Evolutionary conservation across 2,113 vertebrate genomes (phyloP).

Genomic region (Ammospiza nelsoni): DNA sequence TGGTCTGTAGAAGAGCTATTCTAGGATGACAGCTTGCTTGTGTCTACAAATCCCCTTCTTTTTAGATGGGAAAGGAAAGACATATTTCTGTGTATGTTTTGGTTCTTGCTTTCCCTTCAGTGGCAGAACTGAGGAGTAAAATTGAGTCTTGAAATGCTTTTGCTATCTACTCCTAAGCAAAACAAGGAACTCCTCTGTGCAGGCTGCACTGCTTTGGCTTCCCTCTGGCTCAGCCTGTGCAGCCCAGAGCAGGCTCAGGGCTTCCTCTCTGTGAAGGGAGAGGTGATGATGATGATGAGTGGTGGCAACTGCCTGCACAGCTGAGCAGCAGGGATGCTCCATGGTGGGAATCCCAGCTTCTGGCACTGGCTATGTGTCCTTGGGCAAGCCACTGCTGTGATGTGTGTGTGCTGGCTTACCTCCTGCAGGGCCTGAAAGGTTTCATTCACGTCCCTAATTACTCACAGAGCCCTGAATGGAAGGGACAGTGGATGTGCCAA

Average conservation of each 20-base stretch:
- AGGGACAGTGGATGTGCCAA: constrained; percentile 35
- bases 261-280: not conserved
- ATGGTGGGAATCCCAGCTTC: not conserved
- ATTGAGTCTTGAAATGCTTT: not conserved
- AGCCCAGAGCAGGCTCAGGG: not conserved
- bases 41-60: not conserved
- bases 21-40: not conserved
- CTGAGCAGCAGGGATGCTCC: not conserved
- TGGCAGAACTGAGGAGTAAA: not conserved
- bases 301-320: not conserved
- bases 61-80: not conserved
- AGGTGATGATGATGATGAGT: not conserved
- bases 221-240: not conserved
- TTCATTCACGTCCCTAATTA: constrained; percentile 50
- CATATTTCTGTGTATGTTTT: not conserved
- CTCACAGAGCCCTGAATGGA: constrained; percentile 5
- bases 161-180: not conserved
- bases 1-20: not conserved
- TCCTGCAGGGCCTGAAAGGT: constrained; percentile 36
- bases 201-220: not conserved
- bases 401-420: constrained; percentile 17
- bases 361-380: not conserved
- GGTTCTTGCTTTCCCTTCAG: not conserved
- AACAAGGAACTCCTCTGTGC: not conserved
- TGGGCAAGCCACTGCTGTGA: not conserved